A percentile compares a stretch with the other conserved stretches of the same genome.
Conservation (phyloP, 2,888 invertebrate species). For the Nymphalis polychloros region DNA sequence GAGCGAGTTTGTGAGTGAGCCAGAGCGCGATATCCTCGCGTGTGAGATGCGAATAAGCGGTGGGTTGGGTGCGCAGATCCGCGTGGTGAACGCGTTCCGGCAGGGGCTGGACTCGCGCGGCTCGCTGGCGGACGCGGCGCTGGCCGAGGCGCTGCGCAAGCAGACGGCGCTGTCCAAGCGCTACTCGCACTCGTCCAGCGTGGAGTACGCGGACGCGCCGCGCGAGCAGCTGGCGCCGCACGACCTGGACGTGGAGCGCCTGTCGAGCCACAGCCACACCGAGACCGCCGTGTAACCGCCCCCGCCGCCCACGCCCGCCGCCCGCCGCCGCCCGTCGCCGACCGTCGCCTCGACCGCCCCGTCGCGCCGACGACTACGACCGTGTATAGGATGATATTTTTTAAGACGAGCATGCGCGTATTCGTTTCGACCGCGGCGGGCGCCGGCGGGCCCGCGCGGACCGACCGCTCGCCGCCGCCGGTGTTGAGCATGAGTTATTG, state of each 20-base stretch:
- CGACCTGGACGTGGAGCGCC: constrained; percentile 95
- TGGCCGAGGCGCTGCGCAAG: constrained; percentile 96
- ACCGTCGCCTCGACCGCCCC: constrained; percentile 47
- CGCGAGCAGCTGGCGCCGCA: constrained; percentile 94
- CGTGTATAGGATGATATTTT: constrained; percentile 67
- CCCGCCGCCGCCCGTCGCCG: constrained; percentile 40
- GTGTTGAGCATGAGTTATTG: constrained; percentile 74
- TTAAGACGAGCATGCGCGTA: constrained; percentile 57
- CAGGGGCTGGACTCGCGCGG: constrained; percentile 98
- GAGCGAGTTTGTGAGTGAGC: constrained; percentile 20
- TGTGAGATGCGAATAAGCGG: constrained; percentile 40
- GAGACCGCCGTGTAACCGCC: constrained; percentile 92
- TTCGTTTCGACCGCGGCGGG: constrained; percentile 51
- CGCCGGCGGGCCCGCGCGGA: constrained; percentile 20
- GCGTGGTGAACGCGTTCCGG: constrained; percentile 99
- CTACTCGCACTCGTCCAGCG: constrained; percentile 92
- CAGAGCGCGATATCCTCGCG: constrained; percentile 27
- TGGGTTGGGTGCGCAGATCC: constrained; percentile 88
- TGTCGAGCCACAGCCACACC: constrained; percentile 96
- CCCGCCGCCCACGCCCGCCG: constrained; percentile 39
- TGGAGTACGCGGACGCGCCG: constrained; percentile 92
- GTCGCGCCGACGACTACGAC: constrained; percentile 50
- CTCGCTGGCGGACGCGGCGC: constrained; percentile 94
- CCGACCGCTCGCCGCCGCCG: constrained; percentile 41
- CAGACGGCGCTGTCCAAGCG: constrained; percentile 96